Evolutionary conservation across 1,140 invertebrate genomes (phyloP).

Genomic region (Leptinotarsa texana): DNA sequence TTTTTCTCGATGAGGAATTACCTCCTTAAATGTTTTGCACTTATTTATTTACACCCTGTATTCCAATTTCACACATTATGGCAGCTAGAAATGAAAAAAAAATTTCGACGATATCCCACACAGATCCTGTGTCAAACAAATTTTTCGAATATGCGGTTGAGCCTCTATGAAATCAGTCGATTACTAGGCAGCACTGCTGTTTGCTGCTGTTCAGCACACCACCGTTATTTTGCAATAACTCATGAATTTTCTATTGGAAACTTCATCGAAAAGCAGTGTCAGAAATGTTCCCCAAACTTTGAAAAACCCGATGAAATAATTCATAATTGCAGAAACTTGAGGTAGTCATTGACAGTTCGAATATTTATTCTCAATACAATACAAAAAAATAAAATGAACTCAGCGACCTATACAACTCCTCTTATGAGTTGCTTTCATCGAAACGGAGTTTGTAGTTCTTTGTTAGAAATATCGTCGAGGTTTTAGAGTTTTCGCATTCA

Average conservation of each 20-base stretch:
- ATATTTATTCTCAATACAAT: neutral
- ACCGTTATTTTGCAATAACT: neutral
- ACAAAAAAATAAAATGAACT: neutral
- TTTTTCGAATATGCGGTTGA: too few relatives aligned
- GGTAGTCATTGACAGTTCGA: neutral
- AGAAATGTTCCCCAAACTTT: neutral
- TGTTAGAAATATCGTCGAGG: neutral
- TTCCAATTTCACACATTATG: too few relatives aligned
- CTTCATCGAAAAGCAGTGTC: neutral
- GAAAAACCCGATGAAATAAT: neutral
- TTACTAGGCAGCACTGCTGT: too few relatives aligned
- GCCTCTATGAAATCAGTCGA: too few relatives aligned
- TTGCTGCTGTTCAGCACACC: too few relatives aligned
- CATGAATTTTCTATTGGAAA: neutral
- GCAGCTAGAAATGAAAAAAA: too few relatives aligned
- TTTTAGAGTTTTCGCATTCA: neutral
- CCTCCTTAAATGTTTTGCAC: too few relatives aligned
- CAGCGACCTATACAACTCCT: neutral
- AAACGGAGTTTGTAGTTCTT: neutral
- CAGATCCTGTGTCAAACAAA: too few relatives aligned
- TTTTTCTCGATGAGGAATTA: too few relatives aligned
- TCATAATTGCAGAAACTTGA: neutral
- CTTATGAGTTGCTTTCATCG: neutral
- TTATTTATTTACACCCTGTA: too few relatives aligned
- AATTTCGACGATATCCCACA: too few relatives aligned